Conservation (phyloP, 2,888 invertebrate species). For the Dicycla oo region DNA sequence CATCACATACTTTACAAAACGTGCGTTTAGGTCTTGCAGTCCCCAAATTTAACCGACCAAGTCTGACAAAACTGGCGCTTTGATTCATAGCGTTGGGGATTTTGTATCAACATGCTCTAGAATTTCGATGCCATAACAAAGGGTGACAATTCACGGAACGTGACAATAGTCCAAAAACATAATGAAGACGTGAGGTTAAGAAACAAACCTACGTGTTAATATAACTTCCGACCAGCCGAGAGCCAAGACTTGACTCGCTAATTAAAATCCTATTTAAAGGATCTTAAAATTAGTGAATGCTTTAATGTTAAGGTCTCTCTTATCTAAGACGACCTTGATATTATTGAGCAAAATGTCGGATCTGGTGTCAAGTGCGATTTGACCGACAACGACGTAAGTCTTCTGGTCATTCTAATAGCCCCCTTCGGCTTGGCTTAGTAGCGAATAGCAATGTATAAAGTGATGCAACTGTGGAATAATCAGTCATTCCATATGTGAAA, state of each 20-base stretch:
- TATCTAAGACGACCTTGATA: neutral
- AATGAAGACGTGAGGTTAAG: slow-evolving; percentile 75
- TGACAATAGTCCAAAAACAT: slow-evolving; percentile 79
- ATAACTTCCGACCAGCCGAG: slow-evolving; percentile 45
- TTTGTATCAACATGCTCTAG: slow-evolving; percentile 68
- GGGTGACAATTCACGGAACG: slow-evolving; percentile 78
- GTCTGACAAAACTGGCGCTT: slow-evolving; percentile 38
- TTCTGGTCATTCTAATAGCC: slow-evolving; percentile 65
- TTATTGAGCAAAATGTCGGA: slow-evolving; percentile 50
- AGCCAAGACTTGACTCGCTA: slow-evolving; percentile 37
- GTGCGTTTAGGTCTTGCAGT: too few relatives aligned
- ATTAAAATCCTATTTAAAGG: slow-evolving; percentile 23
- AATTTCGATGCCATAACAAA: slow-evolving; percentile 68
- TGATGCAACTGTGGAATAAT: slow-evolving; percentile 80
- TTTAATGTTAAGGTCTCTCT: neutral
- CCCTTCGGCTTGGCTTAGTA: slow-evolving; percentile 73
- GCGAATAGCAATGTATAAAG: slow-evolving; percentile 68
- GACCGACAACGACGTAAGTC: slow-evolving; percentile 60
- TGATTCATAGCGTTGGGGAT: slow-evolving; percentile 29
- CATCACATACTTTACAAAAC: too few relatives aligned
- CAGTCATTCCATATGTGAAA: slow-evolving; percentile 80
- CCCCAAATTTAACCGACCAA: slow-evolving; percentile 36
- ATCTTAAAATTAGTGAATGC: slow-evolving; percentile 7
- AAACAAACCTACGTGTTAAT: slow-evolving; percentile 76
- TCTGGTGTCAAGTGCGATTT: slow-evolving; percentile 58